phyloP scores from a whole-genome alignment of 2,888 invertebrate species.

The Tiliacea citrago region DNA sequence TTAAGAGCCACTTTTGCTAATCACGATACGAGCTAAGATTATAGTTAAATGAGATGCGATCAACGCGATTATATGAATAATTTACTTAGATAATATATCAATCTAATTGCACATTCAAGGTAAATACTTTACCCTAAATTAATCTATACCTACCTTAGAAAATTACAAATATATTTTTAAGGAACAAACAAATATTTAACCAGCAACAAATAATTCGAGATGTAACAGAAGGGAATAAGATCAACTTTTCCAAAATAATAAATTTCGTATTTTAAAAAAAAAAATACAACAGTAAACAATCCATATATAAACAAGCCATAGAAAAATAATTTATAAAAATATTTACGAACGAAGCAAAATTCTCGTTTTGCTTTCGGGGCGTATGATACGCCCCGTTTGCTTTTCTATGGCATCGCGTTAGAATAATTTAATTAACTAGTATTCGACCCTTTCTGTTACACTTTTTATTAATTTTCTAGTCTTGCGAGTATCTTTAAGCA shows the following conservation, averaged over 20 bases:
- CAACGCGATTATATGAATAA: constrained; percentile 3
- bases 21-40: too few species aligned
- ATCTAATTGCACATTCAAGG: constrained; percentile 26
- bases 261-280: neutral
- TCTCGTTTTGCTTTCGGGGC: neutral
- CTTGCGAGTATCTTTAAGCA: neutral
- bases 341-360: neutral
- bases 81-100: constrained; percentile 11
- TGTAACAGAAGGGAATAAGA: neutral
- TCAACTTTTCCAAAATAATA: neutral
- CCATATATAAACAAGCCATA: neutral
- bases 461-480: neutral
- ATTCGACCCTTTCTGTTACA: neutral
- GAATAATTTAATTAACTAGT: too few species aligned
- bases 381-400: too few species aligned
- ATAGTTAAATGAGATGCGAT: constrained; percentile 11
- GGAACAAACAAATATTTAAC: neutral
- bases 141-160: neutral
- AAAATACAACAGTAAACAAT: too few species aligned
- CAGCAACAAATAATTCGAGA: neutral
- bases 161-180: constrained; percentile 2
- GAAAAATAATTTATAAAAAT: neutral
- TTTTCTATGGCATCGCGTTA: too few species aligned
- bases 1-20: too few species aligned
- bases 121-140: neutral